These are phyloP conservation scores for Sminthopsis crassicaudata DNA, from an alignment of 2,113 vertebrate genomes.

Conservation along the genomic window DNA sequence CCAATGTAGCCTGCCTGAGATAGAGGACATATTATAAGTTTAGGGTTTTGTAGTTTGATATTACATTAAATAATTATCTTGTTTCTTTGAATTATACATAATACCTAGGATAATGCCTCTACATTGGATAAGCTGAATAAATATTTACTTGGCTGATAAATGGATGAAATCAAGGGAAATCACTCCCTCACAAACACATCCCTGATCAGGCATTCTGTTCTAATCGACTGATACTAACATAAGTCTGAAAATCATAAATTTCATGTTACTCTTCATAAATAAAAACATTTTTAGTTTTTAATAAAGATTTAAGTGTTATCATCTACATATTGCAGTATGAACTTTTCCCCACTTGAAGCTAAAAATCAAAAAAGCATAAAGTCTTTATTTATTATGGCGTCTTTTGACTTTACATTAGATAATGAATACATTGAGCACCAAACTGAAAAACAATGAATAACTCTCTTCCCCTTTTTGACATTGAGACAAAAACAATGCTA, in stretches of 20 bases:
- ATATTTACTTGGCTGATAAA: neutral
- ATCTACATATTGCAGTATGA: neutral
- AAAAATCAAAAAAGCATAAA: conserved; percentile 36
- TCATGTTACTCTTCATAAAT: conserved; percentile 22
- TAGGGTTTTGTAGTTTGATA: neutral
- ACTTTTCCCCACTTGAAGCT: neutral
- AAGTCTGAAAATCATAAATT: neutral
- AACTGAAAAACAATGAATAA: neutral
- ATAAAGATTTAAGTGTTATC: conserved; percentile 22
- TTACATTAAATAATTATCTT: neutral
- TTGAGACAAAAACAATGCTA: neutral
- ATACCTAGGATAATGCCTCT: neutral
- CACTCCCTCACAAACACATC: neutral
- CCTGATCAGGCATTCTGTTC: neutral
- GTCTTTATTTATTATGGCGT: neutral
- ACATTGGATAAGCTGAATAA: neutral
- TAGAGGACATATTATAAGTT: neutral
- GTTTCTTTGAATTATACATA: neutral
- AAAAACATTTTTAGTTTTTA: conserved; percentile 1
- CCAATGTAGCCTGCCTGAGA: neutral
- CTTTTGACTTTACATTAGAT: conserved; percentile 19
- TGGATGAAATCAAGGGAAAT: neutral
- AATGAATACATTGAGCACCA: neutral
- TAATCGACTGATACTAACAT: neutral
- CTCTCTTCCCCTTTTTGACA: conserved; percentile 1